Evolutionary conservation across 2,888 invertebrate species (phyloP).

Genomic region (Sericinus montela): DNA sequence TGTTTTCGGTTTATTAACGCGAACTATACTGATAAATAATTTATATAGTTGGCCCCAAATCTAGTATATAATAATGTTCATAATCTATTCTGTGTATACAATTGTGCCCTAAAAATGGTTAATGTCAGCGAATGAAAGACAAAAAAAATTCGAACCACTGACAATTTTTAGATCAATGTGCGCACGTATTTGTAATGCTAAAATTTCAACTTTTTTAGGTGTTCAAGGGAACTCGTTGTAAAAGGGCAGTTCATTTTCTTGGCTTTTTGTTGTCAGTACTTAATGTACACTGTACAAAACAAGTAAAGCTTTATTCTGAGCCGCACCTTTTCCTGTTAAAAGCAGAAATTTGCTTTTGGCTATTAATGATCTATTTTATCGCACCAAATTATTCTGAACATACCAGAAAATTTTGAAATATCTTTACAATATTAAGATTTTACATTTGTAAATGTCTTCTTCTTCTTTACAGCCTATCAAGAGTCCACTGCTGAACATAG

Average conservation of each 20-base stretch:
- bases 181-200: constrained; percentile 38
- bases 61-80: constrained; percentile 34
- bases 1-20: constrained; percentile 36
- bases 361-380: background rate
- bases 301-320: constrained; percentile 1
- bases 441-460: too few relatives aligned
- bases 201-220: constrained; percentile 34
- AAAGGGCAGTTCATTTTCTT: constrained; percentile 16
- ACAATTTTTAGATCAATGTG: constrained; percentile 40
- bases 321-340: constrained; percentile 15
- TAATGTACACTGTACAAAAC: background rate
- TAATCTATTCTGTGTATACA: constrained; percentile 33
- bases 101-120: constrained; percentile 65
- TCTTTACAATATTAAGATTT: too few relatives aligned
- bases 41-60: constrained; percentile 43
- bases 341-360: constrained; percentile 4
- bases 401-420: too few relatives aligned
- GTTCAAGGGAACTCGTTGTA: constrained; percentile 19
- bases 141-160: constrained; percentile 41
- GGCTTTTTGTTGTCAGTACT: background rate
- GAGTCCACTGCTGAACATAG: too few relatives aligned
- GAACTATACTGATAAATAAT: constrained; percentile 43
- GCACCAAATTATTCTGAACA: too few relatives aligned
- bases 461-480: too few relatives aligned
- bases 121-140: constrained; percentile 33